Conservation (phyloP, 2,797 vertebrate genomes). For the Coracias cyanogaster region DNA sequence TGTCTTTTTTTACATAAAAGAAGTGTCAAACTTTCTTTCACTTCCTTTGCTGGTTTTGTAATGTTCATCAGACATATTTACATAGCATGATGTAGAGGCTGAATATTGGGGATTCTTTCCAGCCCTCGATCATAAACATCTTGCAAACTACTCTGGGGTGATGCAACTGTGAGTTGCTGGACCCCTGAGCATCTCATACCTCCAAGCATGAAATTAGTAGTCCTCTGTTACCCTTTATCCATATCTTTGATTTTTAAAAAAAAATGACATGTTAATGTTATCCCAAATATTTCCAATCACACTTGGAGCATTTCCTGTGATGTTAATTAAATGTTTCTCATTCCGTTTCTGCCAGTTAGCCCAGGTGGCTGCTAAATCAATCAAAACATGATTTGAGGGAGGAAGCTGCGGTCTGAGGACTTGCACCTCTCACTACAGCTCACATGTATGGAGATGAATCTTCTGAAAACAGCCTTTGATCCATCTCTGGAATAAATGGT, state of each 20-base stretch:
- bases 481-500: not conserved
- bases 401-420: not conserved
- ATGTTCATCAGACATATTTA: not conserved
- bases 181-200: not conserved
- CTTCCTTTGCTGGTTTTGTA: not conserved
- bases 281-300: not conserved
- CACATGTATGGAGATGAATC: not conserved
- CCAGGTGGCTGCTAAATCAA: slow-evolving; percentile 20
- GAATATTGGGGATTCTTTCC: not conserved
- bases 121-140: not conserved
- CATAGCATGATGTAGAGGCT: not conserved
- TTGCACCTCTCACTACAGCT: not conserved
- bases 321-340: slow-evolving; percentile 24
- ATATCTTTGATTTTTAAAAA: not conserved
- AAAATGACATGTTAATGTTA: not conserved
- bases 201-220: not conserved
- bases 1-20: not conserved
- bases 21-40: not conserved
- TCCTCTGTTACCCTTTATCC: not conserved
- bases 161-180: not conserved
- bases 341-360: not conserved
- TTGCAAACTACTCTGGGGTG: not conserved
- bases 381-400: not conserved
- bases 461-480: not conserved
- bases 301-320: slow-evolving; percentile 34